Evolutionary conservation across 2,797 vertebrate species (phyloP).

Genomic region (Onychomys arenicola): DNA sequence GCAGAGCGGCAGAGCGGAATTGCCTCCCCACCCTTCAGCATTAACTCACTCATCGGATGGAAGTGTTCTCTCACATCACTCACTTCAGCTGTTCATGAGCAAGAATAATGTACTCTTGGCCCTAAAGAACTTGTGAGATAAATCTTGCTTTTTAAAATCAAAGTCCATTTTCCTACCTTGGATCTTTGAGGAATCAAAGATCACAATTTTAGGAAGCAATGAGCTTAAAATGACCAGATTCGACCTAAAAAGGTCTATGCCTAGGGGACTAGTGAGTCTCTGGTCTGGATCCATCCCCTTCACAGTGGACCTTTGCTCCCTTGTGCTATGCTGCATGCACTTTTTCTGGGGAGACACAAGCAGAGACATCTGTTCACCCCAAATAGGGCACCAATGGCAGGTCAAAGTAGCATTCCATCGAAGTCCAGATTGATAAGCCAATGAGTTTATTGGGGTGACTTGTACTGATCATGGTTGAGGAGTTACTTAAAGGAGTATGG

Average conservation of each 20-base stretch:
- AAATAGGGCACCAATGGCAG: background rate
- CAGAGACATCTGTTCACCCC: background rate
- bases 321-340: background rate
- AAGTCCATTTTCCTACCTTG: background rate
- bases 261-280: rapidly evolving
- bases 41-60: background rate
- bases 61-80: background rate
- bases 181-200: background rate
- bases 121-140: background rate
- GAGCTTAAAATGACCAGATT: slow-evolving; percentile 66
- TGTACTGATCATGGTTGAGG: background rate
- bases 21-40: background rate
- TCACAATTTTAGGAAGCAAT: background rate
- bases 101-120: background rate
- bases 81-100: background rate
- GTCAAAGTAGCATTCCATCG: background rate
- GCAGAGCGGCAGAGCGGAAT: rapidly evolving
- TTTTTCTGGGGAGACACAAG: background rate
- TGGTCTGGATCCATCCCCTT: background rate
- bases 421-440: background rate
- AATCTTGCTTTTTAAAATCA: slow-evolving; percentile 21
- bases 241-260: slow-evolving; percentile 62
- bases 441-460: background rate
- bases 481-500: background rate
- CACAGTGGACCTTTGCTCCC: background rate